These are phyloP conservation scores for Poecile montanus DNA, from an alignment of 2,797 vertebrate species.

Conservation along the genomic window DNA sequence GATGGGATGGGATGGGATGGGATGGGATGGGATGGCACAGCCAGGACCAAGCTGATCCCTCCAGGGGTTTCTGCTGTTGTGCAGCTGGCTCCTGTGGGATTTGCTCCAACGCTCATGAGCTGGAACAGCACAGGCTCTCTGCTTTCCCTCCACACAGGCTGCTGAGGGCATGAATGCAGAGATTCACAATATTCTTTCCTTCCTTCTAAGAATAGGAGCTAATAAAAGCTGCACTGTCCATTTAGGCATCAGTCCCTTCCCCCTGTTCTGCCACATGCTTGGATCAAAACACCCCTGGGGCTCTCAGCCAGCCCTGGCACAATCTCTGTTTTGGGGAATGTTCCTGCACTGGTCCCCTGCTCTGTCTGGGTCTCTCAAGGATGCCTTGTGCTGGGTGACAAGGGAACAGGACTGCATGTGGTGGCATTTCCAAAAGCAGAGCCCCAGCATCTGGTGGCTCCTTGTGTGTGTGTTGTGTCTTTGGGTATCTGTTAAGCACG, in stretches of 20 bases:
- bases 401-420: not conserved
- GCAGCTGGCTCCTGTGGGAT: constrained; percentile 12
- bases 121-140: not conserved
- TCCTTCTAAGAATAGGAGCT: not conserved
- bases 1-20: not conserved
- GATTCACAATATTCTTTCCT: constrained; percentile 38
- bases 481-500: not conserved
- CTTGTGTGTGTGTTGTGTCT: not conserved
- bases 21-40: not conserved
- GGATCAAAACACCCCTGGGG: not conserved
- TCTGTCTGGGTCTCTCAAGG: not conserved
- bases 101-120: constrained; percentile 7
- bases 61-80: not conserved
- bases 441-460: not conserved
- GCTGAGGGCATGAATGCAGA: not conserved
- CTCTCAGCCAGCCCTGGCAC: not conserved
- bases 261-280: not conserved
- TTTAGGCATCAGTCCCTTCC: not conserved
- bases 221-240: constrained; percentile 36
- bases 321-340: not conserved
- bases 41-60: not conserved
- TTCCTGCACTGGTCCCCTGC: not conserved
- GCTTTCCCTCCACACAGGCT: not conserved
- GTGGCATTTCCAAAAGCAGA: not conserved
- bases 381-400: not conserved